Percentiles rank a stretch among this genome's conserved stretches.
Evolutionary conservation across 2,888 invertebrate genomes (phyloP).

Genomic region (Amphipoea oculea): DNA sequence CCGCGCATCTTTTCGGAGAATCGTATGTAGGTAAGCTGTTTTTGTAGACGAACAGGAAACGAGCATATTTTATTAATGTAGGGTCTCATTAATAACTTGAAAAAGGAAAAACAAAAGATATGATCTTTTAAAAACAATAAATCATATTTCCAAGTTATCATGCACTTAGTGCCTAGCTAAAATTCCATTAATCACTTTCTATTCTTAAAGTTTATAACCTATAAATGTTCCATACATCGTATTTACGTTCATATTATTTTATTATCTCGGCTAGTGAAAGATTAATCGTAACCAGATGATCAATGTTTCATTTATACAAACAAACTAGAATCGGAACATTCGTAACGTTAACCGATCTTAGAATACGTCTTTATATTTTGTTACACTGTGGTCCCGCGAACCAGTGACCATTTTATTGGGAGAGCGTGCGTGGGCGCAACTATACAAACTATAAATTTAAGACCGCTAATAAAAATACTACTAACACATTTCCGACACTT

Average conservation of each 20-base stretch:
- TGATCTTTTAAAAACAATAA: conserved; percentile 25
- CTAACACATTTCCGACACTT: conserved; percentile 89
- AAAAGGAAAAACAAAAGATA: conserved; percentile 1
- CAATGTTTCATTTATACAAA: conserved; percentile 60
- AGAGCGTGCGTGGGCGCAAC: conserved; percentile 84
- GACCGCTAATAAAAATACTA: conserved; percentile 87
- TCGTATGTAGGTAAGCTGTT: conserved; percentile 1
- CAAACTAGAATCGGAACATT: conserved; percentile 61
- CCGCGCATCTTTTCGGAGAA: conserved; percentile 20
- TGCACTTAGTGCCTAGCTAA: conserved; percentile 13
- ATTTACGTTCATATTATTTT: conserved; percentile 50
- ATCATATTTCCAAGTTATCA: conserved; percentile 40
- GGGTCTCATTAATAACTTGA: conserved; percentile 19
- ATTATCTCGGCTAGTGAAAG: conserved; percentile 61
- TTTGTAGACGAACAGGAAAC: conserved; percentile 8
- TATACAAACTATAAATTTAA: conserved; percentile 87
- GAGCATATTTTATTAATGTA: conserved; percentile 22
- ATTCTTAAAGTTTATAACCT: conserved; percentile 34
- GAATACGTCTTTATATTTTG: conserved; percentile 76
- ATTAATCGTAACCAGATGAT: conserved; percentile 62
- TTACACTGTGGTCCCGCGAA: conserved; percentile 76
- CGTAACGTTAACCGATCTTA: conserved; percentile 50
- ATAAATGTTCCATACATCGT: conserved; percentile 17
- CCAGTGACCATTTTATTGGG: conserved; percentile 81
- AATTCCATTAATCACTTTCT: conserved; percentile 51